phyloP scores from a whole-genome alignment of 2,888 invertebrate genomes.

The Tribolium freemani region DNA sequence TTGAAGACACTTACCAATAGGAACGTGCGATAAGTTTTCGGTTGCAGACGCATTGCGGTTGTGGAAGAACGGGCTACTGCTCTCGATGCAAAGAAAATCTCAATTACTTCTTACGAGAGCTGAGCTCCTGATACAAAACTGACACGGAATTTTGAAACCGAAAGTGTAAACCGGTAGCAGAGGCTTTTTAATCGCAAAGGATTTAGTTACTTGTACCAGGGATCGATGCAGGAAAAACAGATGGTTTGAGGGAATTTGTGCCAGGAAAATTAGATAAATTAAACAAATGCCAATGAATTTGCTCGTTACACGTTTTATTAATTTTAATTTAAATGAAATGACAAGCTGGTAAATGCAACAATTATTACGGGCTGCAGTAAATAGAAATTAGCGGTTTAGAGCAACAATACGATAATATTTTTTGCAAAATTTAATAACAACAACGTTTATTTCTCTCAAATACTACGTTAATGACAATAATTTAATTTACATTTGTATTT shows the following conservation, averaged over 20 bases:
- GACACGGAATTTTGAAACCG: constrained; percentile 31
- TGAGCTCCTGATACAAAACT: constrained; percentile 28
- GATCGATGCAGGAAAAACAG: neutral
- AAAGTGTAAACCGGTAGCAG: constrained; percentile 22
- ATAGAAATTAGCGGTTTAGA: neutral
- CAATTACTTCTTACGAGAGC: constrained; percentile 7
- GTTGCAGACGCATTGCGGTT: constrained; percentile 29
- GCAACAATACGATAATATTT: neutral
- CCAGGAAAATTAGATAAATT: neutral
- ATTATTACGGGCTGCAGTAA: neutral
- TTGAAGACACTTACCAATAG: constrained; percentile 6
- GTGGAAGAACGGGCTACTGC: constrained; percentile 13
- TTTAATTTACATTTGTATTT: neutral
- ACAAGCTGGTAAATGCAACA: neutral
- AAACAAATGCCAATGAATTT: neutral
- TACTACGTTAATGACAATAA: neutral
- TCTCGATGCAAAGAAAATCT: constrained; percentile 25
- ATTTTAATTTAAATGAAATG: neutral
- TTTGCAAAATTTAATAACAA: neutral
- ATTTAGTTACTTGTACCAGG: neutral
- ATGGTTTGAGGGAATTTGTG: neutral
- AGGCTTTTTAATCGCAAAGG: neutral
- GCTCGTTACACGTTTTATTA: neutral
- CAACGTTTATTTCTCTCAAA: too few species aligned
- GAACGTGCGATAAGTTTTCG: constrained; percentile 5